Evolutionary conservation across 2,113 vertebrate genomes (phyloP).

Genomic region (Caranx ignobilis): DNA sequence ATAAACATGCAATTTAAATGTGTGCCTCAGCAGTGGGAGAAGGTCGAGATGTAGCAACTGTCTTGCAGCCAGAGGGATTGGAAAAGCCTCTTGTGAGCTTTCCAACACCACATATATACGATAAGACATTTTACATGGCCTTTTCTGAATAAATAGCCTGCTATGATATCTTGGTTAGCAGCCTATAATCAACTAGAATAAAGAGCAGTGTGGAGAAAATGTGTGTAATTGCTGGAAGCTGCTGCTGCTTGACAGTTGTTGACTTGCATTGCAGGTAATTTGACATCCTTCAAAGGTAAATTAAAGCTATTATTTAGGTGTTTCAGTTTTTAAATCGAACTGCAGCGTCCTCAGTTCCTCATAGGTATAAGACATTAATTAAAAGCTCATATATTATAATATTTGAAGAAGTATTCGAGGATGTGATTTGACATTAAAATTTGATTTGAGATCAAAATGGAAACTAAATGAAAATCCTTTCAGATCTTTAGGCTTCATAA

Average conservation of each 20-base stretch:
- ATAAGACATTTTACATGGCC: background rate
- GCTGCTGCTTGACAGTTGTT: background rate
- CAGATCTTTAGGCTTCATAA: background rate
- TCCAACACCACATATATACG: background rate
- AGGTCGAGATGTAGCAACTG: background rate
- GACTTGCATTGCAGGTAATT: background rate
- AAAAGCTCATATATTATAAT: background rate
- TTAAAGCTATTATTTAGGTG: background rate
- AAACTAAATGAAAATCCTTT: too few species aligned
- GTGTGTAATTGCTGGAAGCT: background rate
- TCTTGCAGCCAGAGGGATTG: background rate
- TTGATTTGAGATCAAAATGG: background rate
- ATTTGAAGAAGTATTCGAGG: background rate
- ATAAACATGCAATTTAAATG: conserved; percentile 58
- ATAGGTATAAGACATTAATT: background rate
- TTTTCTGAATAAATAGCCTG: background rate
- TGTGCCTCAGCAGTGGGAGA: conserved; percentile 13
- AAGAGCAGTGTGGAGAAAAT: background rate
- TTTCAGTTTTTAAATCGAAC: background rate
- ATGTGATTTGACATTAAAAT: background rate
- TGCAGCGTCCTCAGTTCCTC: background rate
- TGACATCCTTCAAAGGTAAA: background rate
- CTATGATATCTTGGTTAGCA: background rate
- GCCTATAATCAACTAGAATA: background rate
- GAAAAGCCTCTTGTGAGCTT: background rate